These are phyloP conservation scores for Drosophila miranda DNA, from an alignment of 1,140 invertebrate genomes.

Conservation along the genomic window DNA sequence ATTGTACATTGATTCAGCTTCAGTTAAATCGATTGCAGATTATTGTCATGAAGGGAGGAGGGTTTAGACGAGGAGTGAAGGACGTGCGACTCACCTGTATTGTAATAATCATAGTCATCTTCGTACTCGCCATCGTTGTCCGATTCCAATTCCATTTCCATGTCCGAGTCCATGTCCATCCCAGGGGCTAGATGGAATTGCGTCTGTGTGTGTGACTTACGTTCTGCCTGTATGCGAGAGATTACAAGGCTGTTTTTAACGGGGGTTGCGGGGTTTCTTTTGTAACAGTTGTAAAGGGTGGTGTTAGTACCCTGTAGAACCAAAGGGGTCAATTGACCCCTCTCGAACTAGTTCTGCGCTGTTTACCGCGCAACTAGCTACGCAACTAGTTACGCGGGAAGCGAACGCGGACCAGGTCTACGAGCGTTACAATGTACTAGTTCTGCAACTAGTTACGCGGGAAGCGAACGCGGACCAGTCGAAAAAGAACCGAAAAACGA, in stretches of 20 bases:
- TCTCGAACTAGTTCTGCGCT: too few relatives aligned
- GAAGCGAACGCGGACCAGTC: too few relatives aligned
- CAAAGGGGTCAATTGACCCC: too few relatives aligned
- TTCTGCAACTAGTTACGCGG: too few relatives aligned
- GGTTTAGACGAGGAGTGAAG: conserved; percentile 3
- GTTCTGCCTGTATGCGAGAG: conserved; percentile 13
- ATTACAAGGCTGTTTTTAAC: conserved; percentile 23
- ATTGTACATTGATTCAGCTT: conserved; percentile 21
- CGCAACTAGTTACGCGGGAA: too few relatives aligned
- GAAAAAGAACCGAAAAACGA: too few relatives aligned
- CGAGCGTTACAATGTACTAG: too few relatives aligned
- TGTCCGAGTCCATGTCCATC: conserved; percentile 63
- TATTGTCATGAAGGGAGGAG: conserved; percentile 39
- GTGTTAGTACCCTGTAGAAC: too few relatives aligned
- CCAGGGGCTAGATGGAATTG: conserved; percentile 15
- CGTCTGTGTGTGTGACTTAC: conserved; percentile 17
- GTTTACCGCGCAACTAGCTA: too few relatives aligned
- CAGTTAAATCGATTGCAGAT: conserved; percentile 64
- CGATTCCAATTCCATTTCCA: conserved; percentile 74
- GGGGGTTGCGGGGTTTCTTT: conserved; percentile 37
- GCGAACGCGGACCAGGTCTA: too few relatives aligned
- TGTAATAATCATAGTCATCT: conserved; percentile 72
- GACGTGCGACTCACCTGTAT: conserved; percentile 57
- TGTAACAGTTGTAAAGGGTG: conserved; percentile 55
- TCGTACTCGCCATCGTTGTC: conserved; percentile 71